Conservation (phyloP, 92 coral and sea anemone species). For the Chrysogorgia sp. region DNA sequence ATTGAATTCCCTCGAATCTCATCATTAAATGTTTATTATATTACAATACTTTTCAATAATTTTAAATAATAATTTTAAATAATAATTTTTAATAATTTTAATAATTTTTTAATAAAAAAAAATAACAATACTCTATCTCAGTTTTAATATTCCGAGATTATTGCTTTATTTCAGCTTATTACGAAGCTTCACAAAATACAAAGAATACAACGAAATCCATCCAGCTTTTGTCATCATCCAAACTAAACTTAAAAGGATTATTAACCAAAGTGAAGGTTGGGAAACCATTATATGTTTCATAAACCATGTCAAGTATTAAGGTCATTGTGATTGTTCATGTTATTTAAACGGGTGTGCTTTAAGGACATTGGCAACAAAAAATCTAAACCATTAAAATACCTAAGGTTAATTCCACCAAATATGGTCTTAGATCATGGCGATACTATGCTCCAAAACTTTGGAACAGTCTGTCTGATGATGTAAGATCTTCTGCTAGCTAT, state of each 20-base stretch:
- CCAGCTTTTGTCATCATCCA: slow-evolving; percentile 89
- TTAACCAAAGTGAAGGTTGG: slow-evolving; percentile 80
- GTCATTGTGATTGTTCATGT: background rate
- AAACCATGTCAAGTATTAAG: background rate
- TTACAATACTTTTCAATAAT: background rate
- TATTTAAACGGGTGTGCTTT: too few relatives aligned
- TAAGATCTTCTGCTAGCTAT: too few relatives aligned
- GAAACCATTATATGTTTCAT: too few relatives aligned
- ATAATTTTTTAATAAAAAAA: background rate
- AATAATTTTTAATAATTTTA: background rate
- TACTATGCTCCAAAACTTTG: too few relatives aligned
- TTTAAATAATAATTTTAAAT: background rate
- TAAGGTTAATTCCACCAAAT: too few relatives aligned
- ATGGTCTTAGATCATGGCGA: too few relatives aligned
- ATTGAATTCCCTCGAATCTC: background rate
- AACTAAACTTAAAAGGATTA: slow-evolving; percentile 80
- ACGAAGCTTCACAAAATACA: slow-evolving; percentile 63
- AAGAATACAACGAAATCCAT: slow-evolving; percentile 62
- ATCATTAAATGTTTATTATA: background rate
- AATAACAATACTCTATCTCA: background rate
- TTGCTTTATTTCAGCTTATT: slow-evolving; percentile 60
- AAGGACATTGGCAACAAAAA: too few relatives aligned
- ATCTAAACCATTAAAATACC: too few relatives aligned
- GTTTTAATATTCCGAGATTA: background rate
- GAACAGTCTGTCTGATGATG: too few relatives aligned